phyloP scores from a whole-genome alignment of 2,797 vertebrate genomes.

The Myotis vivesi region DNA sequence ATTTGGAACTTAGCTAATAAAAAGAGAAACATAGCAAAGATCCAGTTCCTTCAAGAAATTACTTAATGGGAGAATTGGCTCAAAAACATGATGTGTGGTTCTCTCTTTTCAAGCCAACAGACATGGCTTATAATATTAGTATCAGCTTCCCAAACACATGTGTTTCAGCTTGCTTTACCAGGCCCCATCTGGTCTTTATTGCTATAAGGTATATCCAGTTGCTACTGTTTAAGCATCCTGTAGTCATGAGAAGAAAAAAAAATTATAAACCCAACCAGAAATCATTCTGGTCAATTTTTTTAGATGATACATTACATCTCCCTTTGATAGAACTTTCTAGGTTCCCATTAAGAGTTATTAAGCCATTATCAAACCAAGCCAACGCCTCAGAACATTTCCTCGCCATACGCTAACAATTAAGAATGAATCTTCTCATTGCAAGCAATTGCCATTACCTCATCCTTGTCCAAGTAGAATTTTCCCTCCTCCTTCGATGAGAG shows the following conservation, averaged over 20 bases:
- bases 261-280: conserved; percentile 52
- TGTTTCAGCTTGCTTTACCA: conserved; percentile 54
- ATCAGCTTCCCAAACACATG: conserved; percentile 50
- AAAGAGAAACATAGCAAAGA: background rate
- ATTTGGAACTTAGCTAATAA: background rate
- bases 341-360: conserved; percentile 63
- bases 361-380: conserved; percentile 70
- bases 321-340: conserved; percentile 64
- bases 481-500: conserved; percentile 69
- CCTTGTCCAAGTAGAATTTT: conserved; percentile 63
- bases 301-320: conserved; percentile 42
- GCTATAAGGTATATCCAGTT: conserved; percentile 63
- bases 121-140: background rate
- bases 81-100: background rate
- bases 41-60: background rate
- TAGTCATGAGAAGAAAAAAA: conserved; percentile 65
- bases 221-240: conserved; percentile 63
- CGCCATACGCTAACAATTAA: conserved; percentile 80
- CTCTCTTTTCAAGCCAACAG: background rate
- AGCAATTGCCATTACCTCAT: conserved; percentile 81
- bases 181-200: background rate
- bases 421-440: conserved; percentile 66
- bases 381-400: conserved; percentile 65
- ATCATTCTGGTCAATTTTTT: conserved; percentile 60
- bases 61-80: background rate